Base-by-base conservation (phyloP, 1,140 invertebrate genomes). In the Sycophila sp. region DNA sequence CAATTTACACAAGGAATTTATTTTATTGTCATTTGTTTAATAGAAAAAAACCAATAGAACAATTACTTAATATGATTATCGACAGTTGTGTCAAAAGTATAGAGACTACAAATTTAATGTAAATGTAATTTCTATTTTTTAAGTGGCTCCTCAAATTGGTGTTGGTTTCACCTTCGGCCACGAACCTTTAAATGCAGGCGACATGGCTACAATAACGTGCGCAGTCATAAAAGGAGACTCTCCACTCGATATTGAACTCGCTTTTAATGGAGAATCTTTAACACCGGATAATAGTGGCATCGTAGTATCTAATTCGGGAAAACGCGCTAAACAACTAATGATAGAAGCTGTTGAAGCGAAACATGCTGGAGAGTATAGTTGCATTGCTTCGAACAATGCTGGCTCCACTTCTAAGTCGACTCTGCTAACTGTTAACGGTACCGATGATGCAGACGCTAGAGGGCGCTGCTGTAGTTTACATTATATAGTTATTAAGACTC, bases 201-300 rank as follows among this genome's bases (percentile, higher is more conserved):
- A 93, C 75, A 88, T 89, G 63, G 88, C 89, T 28, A 88, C 87
- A 40, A 85, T 88, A 76, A 87, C 88, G 66, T 94, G 92, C 80
- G 89, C 89, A 68, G 90, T 93, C 42, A 89, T 90, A 64, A 92
- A 92, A 77, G 93, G 93, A 4, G 92, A 93, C 76, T 86, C 89
- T 58, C 93, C 93, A 1, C 86, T 94, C 28, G 89, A 89, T 72
- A 92, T 94, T 38, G 87, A 87, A 8, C 93, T 92, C 92, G 83
- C 84, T 42, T 84, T 89, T 69, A 89, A 91, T 75, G 86, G 84
- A 71, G 85, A 86, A 64, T 76, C 86, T n/a, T 82, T 89, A 19
- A 80, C 80, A 10, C 22, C 22, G 26, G 80, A 82, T 7, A 79
- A 85, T 55, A 77, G 82, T 69, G 77, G 87, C 65, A 87, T 90